Base-by-base conservation (phyloP, 2,888 invertebrate species). In the Eilema sororculum region DNA sequence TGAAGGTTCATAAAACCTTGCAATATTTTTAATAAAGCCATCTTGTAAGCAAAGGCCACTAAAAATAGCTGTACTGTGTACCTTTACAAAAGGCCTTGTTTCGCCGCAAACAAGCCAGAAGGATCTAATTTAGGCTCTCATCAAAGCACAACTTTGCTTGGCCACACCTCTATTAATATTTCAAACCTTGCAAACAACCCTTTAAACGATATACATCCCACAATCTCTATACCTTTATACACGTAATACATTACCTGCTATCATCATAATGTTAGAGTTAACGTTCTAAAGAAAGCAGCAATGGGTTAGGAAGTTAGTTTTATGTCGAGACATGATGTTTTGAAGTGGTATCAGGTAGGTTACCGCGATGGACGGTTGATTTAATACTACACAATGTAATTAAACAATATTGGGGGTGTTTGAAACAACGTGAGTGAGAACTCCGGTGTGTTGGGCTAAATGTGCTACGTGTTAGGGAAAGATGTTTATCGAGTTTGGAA, bases 121-220 rank as follows among this genome's bases (percentile, higher is more conserved):
- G 79, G 78, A 84, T 85, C 83, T 87, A 87, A 88, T 87, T 87
- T 84, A 74, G 80, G 73, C 77, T 64, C 79, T 85, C 85, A 82
- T 86, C 84, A 86, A 81, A 84, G 80, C 75, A 78, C 75, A 83
- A 78, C 83, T 76, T 76, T 74, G 71, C 28, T 58, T 52, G 56
- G 64, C 71, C 71, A 79, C 82, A 78, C 78, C 82, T 78, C 82
- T 78, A 81, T 86, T 84, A 85, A 87, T 84, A 85, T 87, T 87
- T 85, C 68, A 87, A 71, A 76, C 74, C 68, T 71, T 25, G 74
- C 75, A 76, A 82, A 79, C 78, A 80, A 76, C 79, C 77, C 56
- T 70, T 71, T 74, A 59, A 61, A 71, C 71, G 28, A 37, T 72
- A 74, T 72, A 69, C 73, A 70, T 72, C 58, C 52, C 57, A 25